phyloP scores from a whole-genome alignment of 2,797 vertebrate species.

The Premnoplex brunnescens region DNA sequence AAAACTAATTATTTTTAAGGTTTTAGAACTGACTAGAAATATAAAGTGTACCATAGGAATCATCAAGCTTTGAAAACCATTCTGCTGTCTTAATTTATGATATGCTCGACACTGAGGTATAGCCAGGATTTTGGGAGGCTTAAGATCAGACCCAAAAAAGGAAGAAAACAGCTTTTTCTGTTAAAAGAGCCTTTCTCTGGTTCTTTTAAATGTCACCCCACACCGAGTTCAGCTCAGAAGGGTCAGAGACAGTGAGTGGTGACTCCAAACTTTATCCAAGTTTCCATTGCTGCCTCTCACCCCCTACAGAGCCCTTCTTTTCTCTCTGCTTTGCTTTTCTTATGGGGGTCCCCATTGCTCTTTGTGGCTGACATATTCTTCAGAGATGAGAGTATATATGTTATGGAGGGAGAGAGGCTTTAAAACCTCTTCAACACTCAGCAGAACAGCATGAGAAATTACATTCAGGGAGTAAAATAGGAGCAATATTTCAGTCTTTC shows the following conservation, averaged over 20 bases:
- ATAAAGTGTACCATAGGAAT: neutral
- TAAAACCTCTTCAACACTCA: neutral
- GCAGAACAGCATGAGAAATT: neutral
- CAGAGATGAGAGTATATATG: neutral
- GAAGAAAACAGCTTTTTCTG: neutral
- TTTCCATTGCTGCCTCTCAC: neutral
- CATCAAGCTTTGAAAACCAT: neutral
- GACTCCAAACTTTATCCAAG: neutral
- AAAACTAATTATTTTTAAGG: neutral
- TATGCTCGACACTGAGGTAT: neutral
- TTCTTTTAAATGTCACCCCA: neutral
- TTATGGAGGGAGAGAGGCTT: neutral
- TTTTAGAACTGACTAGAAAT: neutral
- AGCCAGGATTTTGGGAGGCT: neutral
- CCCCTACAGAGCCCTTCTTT: neutral
- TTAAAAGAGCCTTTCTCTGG: neutral
- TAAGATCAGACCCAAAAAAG: neutral
- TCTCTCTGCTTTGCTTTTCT: neutral
- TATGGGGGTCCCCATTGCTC: neutral
- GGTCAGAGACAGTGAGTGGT: neutral
- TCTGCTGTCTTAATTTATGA: neutral
- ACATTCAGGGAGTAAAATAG: neutral
- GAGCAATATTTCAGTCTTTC: conserved; percentile 24
- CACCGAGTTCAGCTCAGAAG: rapidly evolving
- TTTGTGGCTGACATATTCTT: neutral